Evolutionary conservation across 2,888 invertebrate genomes (phyloP).

Genomic region (Sesia bembeciformis): DNA sequence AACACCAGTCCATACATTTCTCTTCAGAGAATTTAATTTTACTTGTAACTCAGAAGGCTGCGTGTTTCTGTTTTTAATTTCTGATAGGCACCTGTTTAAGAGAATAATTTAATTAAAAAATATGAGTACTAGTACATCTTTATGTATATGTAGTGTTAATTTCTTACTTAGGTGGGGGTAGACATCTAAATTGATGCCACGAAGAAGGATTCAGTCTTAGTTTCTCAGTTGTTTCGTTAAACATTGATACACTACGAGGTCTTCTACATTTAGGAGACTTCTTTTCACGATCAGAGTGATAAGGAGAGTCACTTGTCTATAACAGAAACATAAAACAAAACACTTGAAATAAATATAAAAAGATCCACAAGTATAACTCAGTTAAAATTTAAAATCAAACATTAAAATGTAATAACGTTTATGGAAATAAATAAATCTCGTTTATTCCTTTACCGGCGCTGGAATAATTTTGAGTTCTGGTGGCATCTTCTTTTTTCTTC

Average conservation of each 20-base stretch:
- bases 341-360: too few species aligned
- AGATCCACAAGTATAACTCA: too few species aligned
- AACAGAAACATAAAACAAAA: too few species aligned
- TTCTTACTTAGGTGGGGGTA: constrained; percentile 62
- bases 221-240: constrained; percentile 53
- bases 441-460: constrained; percentile 40
- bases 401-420: neutral
- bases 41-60: constrained; percentile 78
- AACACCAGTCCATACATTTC: constrained; percentile 83
- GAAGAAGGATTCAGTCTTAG: constrained; percentile 58
- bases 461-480: constrained; percentile 67
- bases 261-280: constrained; percentile 39
- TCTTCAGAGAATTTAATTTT: constrained; percentile 79
- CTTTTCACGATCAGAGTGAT: constrained; percentile 60
- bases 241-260: constrained; percentile 65
- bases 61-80: constrained; percentile 48
- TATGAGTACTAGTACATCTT: too few species aligned
- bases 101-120: neutral
- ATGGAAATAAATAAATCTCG: neutral
- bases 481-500: constrained; percentile 69
- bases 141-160: neutral
- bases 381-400: too few species aligned
- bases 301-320: constrained; percentile 66
- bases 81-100: constrained; percentile 43
- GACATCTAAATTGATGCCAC: constrained; percentile 64